Evolutionary conservation across 2,113 vertebrate genomes (phyloP).

Genomic region (Phalacrocorax pelagicus): DNA sequence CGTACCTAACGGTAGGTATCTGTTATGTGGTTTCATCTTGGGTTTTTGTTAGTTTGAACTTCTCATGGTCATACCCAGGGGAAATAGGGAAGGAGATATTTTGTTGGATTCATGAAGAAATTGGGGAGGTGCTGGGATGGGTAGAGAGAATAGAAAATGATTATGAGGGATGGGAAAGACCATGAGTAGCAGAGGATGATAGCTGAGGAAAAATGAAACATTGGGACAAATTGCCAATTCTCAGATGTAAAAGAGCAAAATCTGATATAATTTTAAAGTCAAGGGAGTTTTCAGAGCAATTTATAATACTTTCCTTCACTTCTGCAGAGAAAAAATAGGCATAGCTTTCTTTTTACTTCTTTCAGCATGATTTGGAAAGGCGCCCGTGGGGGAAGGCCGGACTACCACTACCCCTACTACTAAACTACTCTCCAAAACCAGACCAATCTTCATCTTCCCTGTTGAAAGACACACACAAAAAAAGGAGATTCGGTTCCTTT

Average conservation of each 20-base stretch:
- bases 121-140: background rate
- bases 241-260: background rate
- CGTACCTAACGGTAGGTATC: too few relatives aligned
- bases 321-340: background rate
- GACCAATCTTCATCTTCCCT: background rate
- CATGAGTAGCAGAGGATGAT: background rate
- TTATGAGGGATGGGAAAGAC: background rate
- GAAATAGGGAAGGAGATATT: background rate
- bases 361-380: background rate
- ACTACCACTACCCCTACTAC: background rate
- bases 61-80: background rate
- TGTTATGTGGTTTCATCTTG: background rate
- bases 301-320: background rate
- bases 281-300: background rate
- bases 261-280: background rate
- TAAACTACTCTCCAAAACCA: background rate
- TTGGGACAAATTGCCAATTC: background rate
- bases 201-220: background rate
- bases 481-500: background rate
- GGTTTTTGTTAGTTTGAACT: background rate
- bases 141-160: background rate
- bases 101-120: background rate
- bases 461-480: background rate
- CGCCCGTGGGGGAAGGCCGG: background rate
- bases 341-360: background rate